These are phyloP conservation scores for Iphiclides podalirius DNA, from an alignment of 2,888 invertebrate genomes.

Conservation along the genomic window DNA sequence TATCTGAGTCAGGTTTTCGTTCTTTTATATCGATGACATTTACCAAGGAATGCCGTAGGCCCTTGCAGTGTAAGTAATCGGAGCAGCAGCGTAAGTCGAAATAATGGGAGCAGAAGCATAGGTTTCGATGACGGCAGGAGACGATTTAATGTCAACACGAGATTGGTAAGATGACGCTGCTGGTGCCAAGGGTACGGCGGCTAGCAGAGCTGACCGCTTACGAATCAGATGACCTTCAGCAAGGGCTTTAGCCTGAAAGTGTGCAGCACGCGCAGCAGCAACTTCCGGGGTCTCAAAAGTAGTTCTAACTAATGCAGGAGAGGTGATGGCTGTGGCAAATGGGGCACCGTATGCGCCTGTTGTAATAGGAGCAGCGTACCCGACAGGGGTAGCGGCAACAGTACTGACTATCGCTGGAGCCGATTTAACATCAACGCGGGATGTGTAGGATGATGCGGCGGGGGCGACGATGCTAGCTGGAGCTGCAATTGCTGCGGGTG, in stretches of 20 bases:
- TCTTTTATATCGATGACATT: constrained; percentile 45
- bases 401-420: constrained; percentile 36
- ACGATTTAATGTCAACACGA: constrained; percentile 41
- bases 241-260: constrained; percentile 10
- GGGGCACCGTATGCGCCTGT: constrained; percentile 28
- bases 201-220: constrained; percentile 56
- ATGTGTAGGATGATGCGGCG: constrained; percentile 46
- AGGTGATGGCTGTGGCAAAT: constrained; percentile 30
- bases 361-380: constrained; percentile 32
- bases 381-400: constrained; percentile 32
- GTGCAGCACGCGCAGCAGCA: constrained; percentile 16
- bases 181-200: constrained; percentile 33
- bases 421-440: constrained; percentile 42
- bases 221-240: constrained; percentile 54
- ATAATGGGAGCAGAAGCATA: constrained; percentile 39
- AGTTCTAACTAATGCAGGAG: constrained; percentile 31
- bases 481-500: constrained; percentile 27
- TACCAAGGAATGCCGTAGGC: constrained; percentile 61
- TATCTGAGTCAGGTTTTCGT: constrained; percentile 49
- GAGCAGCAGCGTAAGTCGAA: constrained; percentile 45
- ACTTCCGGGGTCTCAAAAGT: constrained; percentile 7
- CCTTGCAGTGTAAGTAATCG: constrained; percentile 47
- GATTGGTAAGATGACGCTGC: constrained; percentile 47
- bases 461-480: constrained; percentile 26
- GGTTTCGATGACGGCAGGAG: constrained; percentile 39